These are phyloP conservation scores for Tetranychus piercei DNA, from an alignment of 2,888 invertebrate genomes.

Conservation along the genomic window DNA sequence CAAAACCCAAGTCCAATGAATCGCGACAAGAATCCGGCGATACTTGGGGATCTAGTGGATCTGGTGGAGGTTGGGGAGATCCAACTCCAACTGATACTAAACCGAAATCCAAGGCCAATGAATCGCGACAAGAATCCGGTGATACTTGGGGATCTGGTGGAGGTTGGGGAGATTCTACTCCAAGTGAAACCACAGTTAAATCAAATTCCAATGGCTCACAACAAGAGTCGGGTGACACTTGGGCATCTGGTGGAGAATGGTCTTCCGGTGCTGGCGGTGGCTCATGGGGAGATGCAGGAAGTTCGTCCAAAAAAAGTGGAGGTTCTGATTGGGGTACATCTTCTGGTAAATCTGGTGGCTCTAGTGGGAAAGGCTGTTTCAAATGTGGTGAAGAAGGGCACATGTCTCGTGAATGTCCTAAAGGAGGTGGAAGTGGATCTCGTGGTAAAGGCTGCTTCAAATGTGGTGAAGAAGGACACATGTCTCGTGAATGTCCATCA, in stretches of 20 bases:
- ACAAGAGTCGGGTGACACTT: not conserved
- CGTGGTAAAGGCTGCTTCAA: constrained; percentile 14
- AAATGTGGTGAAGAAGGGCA: constrained; percentile 23
- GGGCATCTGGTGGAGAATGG: not conserved
- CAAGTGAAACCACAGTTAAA: no score
- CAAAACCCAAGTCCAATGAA: no score
- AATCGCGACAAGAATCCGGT: no score
- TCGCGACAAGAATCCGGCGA: no score
- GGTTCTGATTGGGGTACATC: not conserved
- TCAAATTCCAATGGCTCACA: no score
- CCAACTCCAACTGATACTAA: not conserved
- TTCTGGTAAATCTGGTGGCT: not conserved
- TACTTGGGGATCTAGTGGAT: no score
- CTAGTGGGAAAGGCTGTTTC: constrained; percentile 7
- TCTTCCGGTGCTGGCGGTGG: not conserved
- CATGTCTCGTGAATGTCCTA: constrained; percentile 16
- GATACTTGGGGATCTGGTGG: constrained; percentile 7
- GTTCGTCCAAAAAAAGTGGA: not conserved
- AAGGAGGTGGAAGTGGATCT: not conserved
- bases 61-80: not conserved
- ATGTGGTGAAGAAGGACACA: constrained; percentile 23
- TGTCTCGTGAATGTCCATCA: constrained; percentile 22
- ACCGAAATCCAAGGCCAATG: no score
- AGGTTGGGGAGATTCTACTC: not conserved
- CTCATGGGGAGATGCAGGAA: not conserved